These are phyloP conservation scores for Phainopepla nitens DNA, from an alignment of 2,113 vertebrate species.

Conservation along the genomic window DNA sequence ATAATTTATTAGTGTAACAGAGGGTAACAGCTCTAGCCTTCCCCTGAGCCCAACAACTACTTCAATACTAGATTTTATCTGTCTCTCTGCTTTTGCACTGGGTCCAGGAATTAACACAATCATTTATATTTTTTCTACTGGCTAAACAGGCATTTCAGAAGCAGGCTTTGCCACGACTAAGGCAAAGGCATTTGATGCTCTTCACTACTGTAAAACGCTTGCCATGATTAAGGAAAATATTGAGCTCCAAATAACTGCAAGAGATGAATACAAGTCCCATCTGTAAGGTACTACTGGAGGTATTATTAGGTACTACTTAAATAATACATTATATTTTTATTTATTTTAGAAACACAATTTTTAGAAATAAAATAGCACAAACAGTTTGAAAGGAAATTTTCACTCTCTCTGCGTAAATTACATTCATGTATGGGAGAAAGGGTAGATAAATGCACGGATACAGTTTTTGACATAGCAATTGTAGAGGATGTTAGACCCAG, in stretches of 20 bases:
- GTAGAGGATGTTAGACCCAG: neutral
- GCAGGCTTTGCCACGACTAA: neutral
- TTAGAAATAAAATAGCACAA: neutral
- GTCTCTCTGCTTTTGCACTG: neutral
- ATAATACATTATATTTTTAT: neutral
- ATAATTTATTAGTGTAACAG: neutral
- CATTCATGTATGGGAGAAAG: neutral
- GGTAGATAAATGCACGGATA: neutral
- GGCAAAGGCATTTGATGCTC: neutral
- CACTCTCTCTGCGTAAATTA: neutral
- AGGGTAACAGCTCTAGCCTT: neutral
- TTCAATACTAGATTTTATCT: neutral
- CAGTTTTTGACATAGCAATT: neutral
- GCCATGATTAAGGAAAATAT: neutral
- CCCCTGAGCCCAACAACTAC: neutral
- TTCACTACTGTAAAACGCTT: neutral
- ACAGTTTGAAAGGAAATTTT: neutral
- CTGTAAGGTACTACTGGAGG: neutral
- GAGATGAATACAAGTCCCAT: neutral
- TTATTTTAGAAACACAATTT: neutral
- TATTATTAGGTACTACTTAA: neutral
- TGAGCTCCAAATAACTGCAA: neutral
- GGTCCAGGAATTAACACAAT: neutral
- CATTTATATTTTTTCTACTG: neutral
- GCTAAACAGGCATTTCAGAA: neutral